A percentile compares a stretch with the other conserved stretches of the same genome.
Evolutionary conservation across 2,113 vertebrate genomes (phyloP).

Genomic region (Plestiodon gilberti): DNA sequence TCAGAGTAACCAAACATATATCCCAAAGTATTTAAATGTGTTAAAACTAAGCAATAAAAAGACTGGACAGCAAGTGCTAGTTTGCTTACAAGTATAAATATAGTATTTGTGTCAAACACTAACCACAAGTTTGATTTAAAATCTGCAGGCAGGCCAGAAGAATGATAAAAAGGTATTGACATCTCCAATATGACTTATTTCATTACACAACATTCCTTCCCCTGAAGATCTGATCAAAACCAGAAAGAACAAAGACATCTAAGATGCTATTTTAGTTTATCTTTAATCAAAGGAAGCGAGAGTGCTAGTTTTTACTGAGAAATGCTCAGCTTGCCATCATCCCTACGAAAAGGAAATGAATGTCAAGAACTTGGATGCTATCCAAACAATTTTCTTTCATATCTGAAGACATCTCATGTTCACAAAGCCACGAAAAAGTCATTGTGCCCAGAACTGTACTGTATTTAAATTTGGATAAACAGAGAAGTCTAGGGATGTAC

Average conservation of each 20-base stretch:
- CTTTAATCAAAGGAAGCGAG: conserved; percentile 38
- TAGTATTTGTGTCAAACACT: not conserved
- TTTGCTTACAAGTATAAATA: conserved; percentile 35
- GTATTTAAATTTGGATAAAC: conserved; percentile 44
- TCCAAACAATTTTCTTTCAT: conserved; percentile 38
- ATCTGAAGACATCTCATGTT: conserved; percentile 47
- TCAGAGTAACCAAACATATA: not conserved
- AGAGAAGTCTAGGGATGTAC: conserved; percentile 26
- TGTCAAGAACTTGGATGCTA: conserved; percentile 33
- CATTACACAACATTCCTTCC: not conserved
- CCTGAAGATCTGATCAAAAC: conserved; percentile 6
- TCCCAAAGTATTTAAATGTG: conserved; percentile 48
- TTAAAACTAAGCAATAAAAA: conserved; percentile 3
- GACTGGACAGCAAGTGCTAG: accelerated
- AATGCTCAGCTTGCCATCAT: conserved; percentile 14
- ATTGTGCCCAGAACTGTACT: conserved; percentile 26
- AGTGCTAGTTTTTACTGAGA: conserved; percentile 45
- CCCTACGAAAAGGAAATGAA: conserved; percentile 36
- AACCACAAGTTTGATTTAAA: not conserved
- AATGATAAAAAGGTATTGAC: conserved; percentile 37
- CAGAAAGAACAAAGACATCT: conserved; percentile 41
- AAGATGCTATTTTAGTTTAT: conserved; percentile 27
- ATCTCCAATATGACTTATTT: conserved; percentile 40
- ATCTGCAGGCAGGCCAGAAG: conserved; percentile 5
- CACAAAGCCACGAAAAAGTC: conserved; percentile 37